A percentile compares a stretch with the other conserved stretches of the same genome.
phyloP scores from a whole-genome alignment of 2,888 invertebrate genomes.

The Anticlea derivata region DNA sequence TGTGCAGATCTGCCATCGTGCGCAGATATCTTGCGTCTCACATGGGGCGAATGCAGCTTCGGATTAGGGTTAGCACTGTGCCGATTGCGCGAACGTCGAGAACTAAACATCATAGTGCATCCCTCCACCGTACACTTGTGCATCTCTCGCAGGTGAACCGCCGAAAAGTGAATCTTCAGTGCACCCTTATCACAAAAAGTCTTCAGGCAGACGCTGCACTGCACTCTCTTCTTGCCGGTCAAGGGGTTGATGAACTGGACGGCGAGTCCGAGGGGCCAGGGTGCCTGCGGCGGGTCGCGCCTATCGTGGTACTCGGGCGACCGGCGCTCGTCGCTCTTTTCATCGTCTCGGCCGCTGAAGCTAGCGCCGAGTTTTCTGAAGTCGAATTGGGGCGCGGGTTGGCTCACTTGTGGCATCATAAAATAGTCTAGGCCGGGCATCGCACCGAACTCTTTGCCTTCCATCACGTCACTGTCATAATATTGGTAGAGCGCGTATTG shows the following conservation, averaged over 20 bases:
- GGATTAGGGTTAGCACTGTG: constrained; percentile 99
- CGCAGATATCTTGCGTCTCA: constrained; percentile 95
- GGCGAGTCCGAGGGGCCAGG: constrained; percentile 92
- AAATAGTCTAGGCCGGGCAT: constrained; percentile 80
- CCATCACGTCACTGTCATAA: constrained; percentile 81
- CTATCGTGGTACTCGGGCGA: constrained; percentile 72
- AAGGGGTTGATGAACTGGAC: constrained; percentile 95
- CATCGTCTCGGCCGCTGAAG: constrained; percentile 82
- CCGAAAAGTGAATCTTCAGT: constrained; percentile 98
- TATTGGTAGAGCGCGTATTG: constrained; percentile 54
- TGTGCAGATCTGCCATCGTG: constrained; percentile 95
- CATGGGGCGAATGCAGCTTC: constrained; percentile 97
- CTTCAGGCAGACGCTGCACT: constrained; percentile 98
- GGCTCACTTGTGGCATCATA: constrained; percentile 86
- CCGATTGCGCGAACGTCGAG: constrained; percentile 95
- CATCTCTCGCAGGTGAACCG: constrained; percentile 99
- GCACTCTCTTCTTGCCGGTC: constrained; percentile 97
- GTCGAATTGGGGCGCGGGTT: constrained; percentile 95
- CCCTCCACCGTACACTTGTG: constrained; percentile 99
- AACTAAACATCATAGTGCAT: constrained; percentile 99
- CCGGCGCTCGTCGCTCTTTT: constrained; percentile 67
- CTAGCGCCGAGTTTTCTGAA: constrained; percentile 90
- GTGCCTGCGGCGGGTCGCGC: constrained; percentile 80
- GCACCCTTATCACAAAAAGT: constrained; percentile 99
- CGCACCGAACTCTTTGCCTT: constrained; percentile 78